phyloP scores from a whole-genome alignment of 2,113 vertebrate species.

The Carettochelys insculpta region DNA sequence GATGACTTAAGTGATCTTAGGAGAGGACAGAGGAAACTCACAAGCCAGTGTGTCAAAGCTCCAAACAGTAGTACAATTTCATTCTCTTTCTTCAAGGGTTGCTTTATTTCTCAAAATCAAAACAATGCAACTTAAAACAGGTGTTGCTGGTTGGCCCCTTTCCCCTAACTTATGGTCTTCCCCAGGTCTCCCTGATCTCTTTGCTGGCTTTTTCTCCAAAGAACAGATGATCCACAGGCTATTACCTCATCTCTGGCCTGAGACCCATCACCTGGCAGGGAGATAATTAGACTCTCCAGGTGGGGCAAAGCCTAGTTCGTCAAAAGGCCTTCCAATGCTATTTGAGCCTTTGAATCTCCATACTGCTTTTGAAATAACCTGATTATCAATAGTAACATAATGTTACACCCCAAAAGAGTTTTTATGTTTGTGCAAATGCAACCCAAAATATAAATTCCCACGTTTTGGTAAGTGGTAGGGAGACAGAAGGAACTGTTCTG shows the following conservation, averaged over 20 bases:
- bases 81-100: not conserved
- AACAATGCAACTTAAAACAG: not conserved
- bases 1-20: not conserved
- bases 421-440: not conserved
- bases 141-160: not conserved
- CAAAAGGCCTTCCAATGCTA: not conserved
- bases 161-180: not conserved
- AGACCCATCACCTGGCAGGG: not conserved
- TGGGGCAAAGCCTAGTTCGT: not conserved
- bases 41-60: not conserved
- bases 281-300: not conserved
- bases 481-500: not conserved
- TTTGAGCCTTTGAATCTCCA: not conserved
- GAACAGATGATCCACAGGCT: not conserved
- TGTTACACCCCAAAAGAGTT: not conserved
- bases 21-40: too few species aligned
- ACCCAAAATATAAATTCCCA: not conserved
- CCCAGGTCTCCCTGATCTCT: not conserved
- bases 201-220: slow-evolving; percentile 15
- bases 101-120: not conserved
- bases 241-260: not conserved
- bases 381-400: not conserved
- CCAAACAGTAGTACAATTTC: not conserved
- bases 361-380: not conserved
- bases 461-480: not conserved